phyloP scores from a whole-genome alignment of 1,140 invertebrate species.

The Sinonovacula constricta region DNA sequence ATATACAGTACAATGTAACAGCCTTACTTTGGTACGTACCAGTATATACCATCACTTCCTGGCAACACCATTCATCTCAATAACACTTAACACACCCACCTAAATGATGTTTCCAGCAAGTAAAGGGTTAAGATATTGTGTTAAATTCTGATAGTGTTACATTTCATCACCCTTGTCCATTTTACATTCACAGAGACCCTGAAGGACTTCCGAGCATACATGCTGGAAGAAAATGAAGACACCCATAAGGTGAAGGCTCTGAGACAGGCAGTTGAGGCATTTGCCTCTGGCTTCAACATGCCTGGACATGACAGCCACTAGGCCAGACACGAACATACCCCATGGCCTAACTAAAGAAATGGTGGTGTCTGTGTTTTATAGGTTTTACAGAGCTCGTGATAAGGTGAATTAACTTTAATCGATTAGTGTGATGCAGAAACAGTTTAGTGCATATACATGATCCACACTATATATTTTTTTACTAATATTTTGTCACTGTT shows the following conservation, averaged over 20 bases:
- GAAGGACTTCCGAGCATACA: slow-evolving; percentile 87
- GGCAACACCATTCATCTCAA: background rate
- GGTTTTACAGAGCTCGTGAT: no score
- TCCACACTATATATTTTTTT: no score
- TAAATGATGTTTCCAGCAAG: background rate
- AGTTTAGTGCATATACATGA: no score
- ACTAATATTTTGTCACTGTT: no score
- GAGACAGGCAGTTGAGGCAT: slow-evolving; percentile 85
- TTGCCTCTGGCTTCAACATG: slow-evolving; percentile 87
- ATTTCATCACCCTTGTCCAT: background rate
- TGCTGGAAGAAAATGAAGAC: slow-evolving; percentile 82
- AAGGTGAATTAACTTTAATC: no score
- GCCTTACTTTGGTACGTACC: no score
- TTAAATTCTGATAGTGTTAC: background rate
- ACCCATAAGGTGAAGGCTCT: slow-evolving; percentile 84
- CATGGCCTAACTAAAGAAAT: no score
- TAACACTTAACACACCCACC: background rate
- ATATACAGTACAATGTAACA: no score
- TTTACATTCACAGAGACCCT: slow-evolving; percentile 82
- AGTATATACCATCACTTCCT: no score
- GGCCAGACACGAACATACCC: no score
- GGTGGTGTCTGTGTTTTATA: no score
- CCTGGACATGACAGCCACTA: slow-evolving; percentile 86
- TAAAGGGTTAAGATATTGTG: background rate
- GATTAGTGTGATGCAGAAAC: no score